Base-by-base conservation (phyloP, 92 coral and sea anemone genomes). In the Siderastrea siderea region DNA sequence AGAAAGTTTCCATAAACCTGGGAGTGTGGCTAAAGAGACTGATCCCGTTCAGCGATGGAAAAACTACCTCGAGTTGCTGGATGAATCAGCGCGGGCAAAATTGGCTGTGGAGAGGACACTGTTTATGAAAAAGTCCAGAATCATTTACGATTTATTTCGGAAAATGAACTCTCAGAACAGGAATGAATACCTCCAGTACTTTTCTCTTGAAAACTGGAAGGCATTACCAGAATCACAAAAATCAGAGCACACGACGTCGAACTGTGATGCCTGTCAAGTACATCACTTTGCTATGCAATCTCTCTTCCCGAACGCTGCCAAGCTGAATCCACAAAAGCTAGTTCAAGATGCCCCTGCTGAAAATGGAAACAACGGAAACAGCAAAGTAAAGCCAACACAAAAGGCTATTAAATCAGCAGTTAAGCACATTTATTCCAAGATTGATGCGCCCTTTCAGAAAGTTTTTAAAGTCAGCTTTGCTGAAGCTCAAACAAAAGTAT, bases 401-500 rank as follows among this genome's bases (percentile, higher is more conserved):
- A 26, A 26, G 38, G 38, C 38, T 26, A 26, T 26, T 26, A 26
- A 26, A 26, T 26, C 38, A 26, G 38, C 38, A 26, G 38, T 26
- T 26, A 26, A 26, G 38, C 38, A 26, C 38, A 26, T 26, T 26
- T 26, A 26, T 26, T 26, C 38, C 38, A 26, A 26, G 38, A 26
- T 26, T 26, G 38, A 26, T 26, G 38, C 38, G 38, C 38, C 38
- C 38, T 85, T 85, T 81, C 68, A 85, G 71, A 81, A 85, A 45
- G 43, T 68, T 54, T 85, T 85, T 77, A 74, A 74, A 45, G 80
- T 85, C 49, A 67, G 77, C 55, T 85, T 85, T 85, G 89, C 83
- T 76, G 83, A 67, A 60, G 89, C 89, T 12, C 89, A 85, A 75
- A 76, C 89, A 13, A 67, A 85, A 74, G 80, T 81, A 5, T 45